These are phyloP conservation scores for Hylia prasina DNA, from an alignment of 2,113 vertebrate species.

Conservation along the genomic window DNA sequence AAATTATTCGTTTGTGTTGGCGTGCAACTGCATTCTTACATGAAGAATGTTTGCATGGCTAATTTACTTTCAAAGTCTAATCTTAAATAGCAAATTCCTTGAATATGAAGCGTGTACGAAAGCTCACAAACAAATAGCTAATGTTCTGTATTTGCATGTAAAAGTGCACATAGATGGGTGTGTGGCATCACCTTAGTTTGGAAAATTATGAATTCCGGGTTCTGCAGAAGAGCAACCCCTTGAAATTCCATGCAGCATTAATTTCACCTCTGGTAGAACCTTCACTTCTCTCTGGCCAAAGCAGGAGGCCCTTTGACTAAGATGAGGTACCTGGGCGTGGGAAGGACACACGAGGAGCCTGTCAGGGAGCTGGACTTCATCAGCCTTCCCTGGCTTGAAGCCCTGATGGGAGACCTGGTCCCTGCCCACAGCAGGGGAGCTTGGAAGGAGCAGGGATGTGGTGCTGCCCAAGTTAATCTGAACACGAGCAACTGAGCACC, in stretches of 20 bases:
- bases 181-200: neutral
- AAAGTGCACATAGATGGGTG: neutral
- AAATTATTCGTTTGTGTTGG: neutral
- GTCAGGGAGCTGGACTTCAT: neutral
- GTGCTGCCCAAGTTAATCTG: neutral
- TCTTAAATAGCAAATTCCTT: neutral
- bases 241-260: neutral
- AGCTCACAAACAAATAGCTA: neutral
- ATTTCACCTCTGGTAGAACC: neutral
- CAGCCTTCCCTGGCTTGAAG: neutral
- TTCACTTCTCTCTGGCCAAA: neutral
- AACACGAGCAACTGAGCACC: accelerated
- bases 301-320: neutral
- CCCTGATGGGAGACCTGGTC: neutral
- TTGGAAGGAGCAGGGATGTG: neutral
- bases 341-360: neutral
- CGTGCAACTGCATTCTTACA: neutral
- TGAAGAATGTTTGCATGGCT: neutral
- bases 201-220: neutral
- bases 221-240: neutral
- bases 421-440: neutral
- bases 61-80: neutral
- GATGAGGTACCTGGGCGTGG: neutral
- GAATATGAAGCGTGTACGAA: neutral
- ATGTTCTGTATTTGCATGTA: neutral